Base-by-base conservation (phyloP, 2,797 vertebrate species). In the Aulostomus chinensis region DNA sequence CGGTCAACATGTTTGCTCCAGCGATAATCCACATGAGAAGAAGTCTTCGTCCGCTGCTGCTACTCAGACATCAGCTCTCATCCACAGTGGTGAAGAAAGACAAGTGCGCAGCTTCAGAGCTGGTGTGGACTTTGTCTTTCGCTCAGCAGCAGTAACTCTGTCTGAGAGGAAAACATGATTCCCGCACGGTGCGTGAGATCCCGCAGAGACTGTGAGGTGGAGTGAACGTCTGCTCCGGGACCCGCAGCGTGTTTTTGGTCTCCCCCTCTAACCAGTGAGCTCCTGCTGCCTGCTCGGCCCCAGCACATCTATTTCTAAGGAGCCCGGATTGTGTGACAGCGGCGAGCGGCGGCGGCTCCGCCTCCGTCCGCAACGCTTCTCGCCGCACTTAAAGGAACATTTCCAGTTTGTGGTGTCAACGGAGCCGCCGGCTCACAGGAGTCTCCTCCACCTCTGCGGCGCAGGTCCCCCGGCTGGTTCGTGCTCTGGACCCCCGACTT, bases 341-440 rank as follows among this genome's bases (percentile, higher is more conserved):
- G 28, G 35, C 31, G 45, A n/a, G n/a, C n/a, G 1, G 48, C 43
- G 3, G 41, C 56, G 40, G 82, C 88, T 78, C 83, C 89, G 81
- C 89, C 90, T 80, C 70, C 20, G 5, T 43, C 50, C 29, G 38
- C 42, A 73, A 41, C 73, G 36, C 68, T 81, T 49, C 35, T 39
- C 49, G 45, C 48, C 14, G n/a, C 52, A 72, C 84, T 91, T 92
- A 89, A 91, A 84, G 87, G 80, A 85, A 90, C 91, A 92, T 89
- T n/a, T 91, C 86, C 88, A 79, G 72, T 72, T 53, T 70, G 71
- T 24, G 64, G n/a, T n/a, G n/a, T n/a, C n/a, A n/a, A n/a, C n/a
- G n/a, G n/a, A n/a, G n/a, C n/a, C n/a, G n/a, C n/a, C n/a, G n/a
- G n/a, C n/a, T n/a, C n/a, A n/a, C n/a, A n/a, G n/a, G n/a, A n/a